Evolutionary conservation across 2,888 invertebrate genomes (phyloP).

Genomic region (Eupithecia pulchellata): DNA sequence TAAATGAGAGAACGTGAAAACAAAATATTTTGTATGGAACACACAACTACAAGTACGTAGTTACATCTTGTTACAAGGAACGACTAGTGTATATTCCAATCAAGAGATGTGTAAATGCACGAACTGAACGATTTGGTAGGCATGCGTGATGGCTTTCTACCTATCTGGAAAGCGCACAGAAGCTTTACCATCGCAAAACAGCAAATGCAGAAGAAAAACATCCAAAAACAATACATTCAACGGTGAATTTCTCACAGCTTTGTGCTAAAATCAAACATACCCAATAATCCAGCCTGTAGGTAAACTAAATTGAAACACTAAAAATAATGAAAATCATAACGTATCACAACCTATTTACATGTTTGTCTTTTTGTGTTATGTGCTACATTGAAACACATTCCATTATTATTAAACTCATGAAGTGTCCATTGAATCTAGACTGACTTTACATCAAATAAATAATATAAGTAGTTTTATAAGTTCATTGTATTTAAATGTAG

Average conservation of each 20-base stretch:
- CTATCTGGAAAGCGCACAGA: constrained; percentile 66
- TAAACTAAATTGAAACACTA: constrained; percentile 31
- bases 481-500: not conserved
- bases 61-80: constrained; percentile 16
- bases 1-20: constrained; percentile 11
- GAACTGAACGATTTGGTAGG: constrained; percentile 57
- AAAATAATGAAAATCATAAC: constrained; percentile 23
- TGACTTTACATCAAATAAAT: not conserved
- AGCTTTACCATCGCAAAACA: constrained; percentile 64
- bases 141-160: constrained; percentile 69
- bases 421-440: not conserved
- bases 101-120: not conserved
- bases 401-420: not conserved
- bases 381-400: not conserved
- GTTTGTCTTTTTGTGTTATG: constrained; percentile 25
- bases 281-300: constrained; percentile 19
- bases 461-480: not conserved
- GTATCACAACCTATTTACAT: constrained; percentile 39
- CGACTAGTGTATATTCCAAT: constrained; percentile 13
- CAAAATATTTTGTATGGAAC: constrained; percentile 6
- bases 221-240: not conserved
- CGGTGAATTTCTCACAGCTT: constrained; percentile 8
- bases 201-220: not conserved
- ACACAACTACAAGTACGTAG: constrained; percentile 4
- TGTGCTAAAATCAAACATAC: constrained; percentile 33